Evolutionary conservation across 2,888 invertebrate genomes (phyloP), one percentile per base, ranked within the genome.

Genomic region (Agrypnus murinus): DNA sequence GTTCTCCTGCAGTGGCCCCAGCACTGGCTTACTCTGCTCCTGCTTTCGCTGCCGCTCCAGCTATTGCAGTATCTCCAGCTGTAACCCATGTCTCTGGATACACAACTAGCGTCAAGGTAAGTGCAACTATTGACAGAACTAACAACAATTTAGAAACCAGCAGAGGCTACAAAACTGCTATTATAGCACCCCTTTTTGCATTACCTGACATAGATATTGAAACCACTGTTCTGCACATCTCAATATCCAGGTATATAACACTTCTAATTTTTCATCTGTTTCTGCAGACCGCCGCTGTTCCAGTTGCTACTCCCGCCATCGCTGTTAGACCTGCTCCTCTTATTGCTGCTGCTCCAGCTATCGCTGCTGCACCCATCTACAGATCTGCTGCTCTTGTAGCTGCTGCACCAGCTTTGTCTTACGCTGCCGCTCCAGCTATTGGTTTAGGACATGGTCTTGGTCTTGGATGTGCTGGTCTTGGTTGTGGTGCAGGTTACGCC

Each of bases 281-380:
- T 72, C 75, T 3, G n/a, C 77, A 77, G 57, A 79, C 77, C 15
- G 76, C 76, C 34, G 76, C 85, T 68, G 82, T 87, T 17, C 80
- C 83, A 0, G 78, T 77, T 15, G 71, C 69, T n/a, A 62, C 74
- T 43, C 78, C 81, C 9, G 79, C 81, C 46, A 78, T 84, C 19
- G 68, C n/a, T n/a, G n/a, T n/a, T n/a, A n/a, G n/a, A n/a, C n/a
- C 72, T 1, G 82, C 81, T 1, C 86, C 88, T 32, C 87, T 88
- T 53, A 87, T 87, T 77, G 81, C 87, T 63, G 87, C 87, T 34
- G 84, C 88, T 1, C 90, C 90, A 45, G 87, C 89, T 19, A 90
- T 90, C 75, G 90, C 90, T 76, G 32, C 53, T 9, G 34, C 53
- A 34, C 53, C 53, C 32, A 10, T 55, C 4, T 32, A 34, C 4